Conservation (phyloP, 2,113 vertebrate species). For the Percina caprodes region DNA sequence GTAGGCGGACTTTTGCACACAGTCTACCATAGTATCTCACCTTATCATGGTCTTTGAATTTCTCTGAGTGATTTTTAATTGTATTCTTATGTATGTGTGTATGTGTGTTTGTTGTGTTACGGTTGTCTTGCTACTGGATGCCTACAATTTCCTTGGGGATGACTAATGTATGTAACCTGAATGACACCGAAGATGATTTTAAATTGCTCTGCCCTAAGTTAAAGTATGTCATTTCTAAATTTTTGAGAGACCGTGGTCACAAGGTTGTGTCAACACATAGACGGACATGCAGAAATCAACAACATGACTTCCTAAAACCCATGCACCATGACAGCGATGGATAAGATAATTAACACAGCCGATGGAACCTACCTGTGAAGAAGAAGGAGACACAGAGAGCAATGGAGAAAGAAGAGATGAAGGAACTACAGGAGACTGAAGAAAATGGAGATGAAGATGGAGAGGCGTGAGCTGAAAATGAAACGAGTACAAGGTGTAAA, state of each 20-base stretch:
- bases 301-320: background rate
- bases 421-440: slow-evolving; percentile 49
- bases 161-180: too few relatives aligned
- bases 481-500: slow-evolving; percentile 67
- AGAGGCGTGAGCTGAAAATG: slow-evolving; percentile 63
- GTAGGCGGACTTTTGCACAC: too few relatives aligned
- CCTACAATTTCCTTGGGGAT: too few relatives aligned
- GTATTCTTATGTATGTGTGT: too few relatives aligned
- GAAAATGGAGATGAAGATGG: slow-evolving; percentile 55
- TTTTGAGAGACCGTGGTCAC: background rate
- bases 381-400: slow-evolving; percentile 29
- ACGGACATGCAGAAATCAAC: background rate
- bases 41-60: too few relatives aligned
- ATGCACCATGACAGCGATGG: background rate
- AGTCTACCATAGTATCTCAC: too few relatives aligned
- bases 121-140: too few relatives aligned
- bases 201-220: background rate
- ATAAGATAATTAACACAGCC: background rate
- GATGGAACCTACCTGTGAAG: slow-evolving; percentile 61
- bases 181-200: too few relatives aligned
- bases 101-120: too few relatives aligned
- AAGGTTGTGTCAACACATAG: background rate
- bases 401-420: slow-evolving; percentile 60
- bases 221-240: background rate
- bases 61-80: too few relatives aligned